These are phyloP conservation scores for Columba janthina DNA, from an alignment of 2,113 vertebrate species.

Conservation along the genomic window DNA sequence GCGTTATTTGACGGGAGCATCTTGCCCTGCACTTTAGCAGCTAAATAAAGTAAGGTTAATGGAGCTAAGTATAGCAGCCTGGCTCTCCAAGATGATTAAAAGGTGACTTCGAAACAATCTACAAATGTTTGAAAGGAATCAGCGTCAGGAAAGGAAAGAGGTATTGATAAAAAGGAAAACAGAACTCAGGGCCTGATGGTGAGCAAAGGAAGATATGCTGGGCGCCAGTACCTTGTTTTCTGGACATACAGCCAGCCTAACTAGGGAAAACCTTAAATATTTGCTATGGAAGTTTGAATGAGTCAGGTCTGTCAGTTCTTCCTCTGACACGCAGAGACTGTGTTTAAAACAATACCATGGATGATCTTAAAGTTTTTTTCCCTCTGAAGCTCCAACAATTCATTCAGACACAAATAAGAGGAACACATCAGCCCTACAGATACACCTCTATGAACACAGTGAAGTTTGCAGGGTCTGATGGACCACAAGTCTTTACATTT, in stretches of 20 bases:
- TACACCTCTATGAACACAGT: not conserved
- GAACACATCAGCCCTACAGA: not conserved
- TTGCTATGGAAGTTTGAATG: not conserved
- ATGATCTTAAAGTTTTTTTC: not conserved
- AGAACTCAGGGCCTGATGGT: not conserved
- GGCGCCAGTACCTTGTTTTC: not conserved
- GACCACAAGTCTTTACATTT: rapidly evolving
- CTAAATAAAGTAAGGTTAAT: constrained; percentile 32
- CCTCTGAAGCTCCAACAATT: not conserved
- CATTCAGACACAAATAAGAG: not conserved
- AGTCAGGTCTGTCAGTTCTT: not conserved
- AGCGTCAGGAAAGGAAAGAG: not conserved
- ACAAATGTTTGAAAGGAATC: not conserved
- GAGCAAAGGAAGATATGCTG: not conserved
- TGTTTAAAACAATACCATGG: not conserved
- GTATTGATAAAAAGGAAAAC: not conserved
- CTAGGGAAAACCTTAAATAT: not conserved
- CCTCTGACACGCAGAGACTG: not conserved
- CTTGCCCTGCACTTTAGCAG: not conserved
- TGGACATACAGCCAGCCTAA: not conserved
- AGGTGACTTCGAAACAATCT: constrained; percentile 6
- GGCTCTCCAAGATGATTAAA: constrained; percentile 7
- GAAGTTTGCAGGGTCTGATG: not conserved
- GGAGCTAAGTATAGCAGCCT: not conserved
- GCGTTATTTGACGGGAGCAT: not conserved